phyloP scores from a whole-genome alignment of 1,140 invertebrate genomes.

The Mercenaria mercenaria region DNA sequence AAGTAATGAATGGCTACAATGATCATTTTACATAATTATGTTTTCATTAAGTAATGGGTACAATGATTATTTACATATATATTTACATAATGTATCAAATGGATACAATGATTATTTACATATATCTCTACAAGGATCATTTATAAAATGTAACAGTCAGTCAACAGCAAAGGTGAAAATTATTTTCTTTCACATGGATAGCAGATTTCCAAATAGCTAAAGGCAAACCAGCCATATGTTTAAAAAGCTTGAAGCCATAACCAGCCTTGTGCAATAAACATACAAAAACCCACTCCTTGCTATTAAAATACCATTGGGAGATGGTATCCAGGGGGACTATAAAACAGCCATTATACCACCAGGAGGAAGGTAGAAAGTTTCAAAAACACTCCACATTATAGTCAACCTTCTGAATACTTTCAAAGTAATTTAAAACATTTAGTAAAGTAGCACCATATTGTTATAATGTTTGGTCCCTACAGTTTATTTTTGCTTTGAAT shows the following conservation, averaged over 20 bases:
- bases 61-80: too few species aligned
- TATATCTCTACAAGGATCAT: too few species aligned
- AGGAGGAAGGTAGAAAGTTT: background rate
- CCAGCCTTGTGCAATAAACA: background rate
- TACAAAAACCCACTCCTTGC: background rate
- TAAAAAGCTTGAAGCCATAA: background rate
- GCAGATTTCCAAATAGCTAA: too few species aligned
- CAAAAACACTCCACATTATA: background rate
- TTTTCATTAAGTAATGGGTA: too few species aligned
- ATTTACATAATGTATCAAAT: too few species aligned
- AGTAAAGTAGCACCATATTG: background rate
- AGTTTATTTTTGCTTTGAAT: background rate
- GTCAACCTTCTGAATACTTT: background rate
- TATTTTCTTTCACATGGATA: too few species aligned
- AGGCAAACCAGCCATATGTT: too few species aligned
- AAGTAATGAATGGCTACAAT: too few species aligned
- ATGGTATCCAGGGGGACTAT: conserved; percentile 11
- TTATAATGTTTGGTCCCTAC: background rate
- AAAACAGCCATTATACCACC: conserved; percentile 33
- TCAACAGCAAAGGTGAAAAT: too few species aligned
- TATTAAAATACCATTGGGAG: conserved; percentile 45
- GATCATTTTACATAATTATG: too few species aligned
- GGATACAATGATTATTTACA: too few species aligned
- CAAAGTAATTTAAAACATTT: background rate
- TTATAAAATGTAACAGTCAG: too few species aligned